Evolutionary conservation across 1,140 invertebrate genomes (phyloP), one percentile per base, ranked within the genome.

Genomic region (Apis florea): DNA sequence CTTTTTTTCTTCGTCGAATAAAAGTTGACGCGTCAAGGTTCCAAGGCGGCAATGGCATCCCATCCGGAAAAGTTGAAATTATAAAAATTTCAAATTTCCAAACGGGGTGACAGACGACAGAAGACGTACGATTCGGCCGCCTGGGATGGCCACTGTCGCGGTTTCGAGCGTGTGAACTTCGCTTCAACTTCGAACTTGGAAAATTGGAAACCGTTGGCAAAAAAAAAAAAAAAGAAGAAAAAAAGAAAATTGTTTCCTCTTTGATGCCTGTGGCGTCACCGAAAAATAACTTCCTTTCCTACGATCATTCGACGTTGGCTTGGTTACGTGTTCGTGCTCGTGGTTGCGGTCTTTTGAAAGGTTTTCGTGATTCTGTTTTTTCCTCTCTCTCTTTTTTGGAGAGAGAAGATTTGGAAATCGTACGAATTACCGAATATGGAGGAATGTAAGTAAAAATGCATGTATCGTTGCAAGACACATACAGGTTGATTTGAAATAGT

Each of bases 51-150:
- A 21, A 13, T 12, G 56, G 78, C 64, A 58, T 82, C 68, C 75
- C 81, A 75, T 69, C 72, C 69, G 80, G 82, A 87, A 89, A 91
- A 90, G 86, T 92, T 90, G 87, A 85, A 90, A 90, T 91, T 88
- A 90, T 90, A 89, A 89, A 91, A 92, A 87, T 90, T 89, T 86
- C 74, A 88, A 82, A 90, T 90, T 89, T 90, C 71, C 78, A 59
- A 82, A 74, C 86, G 70, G 85, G 86, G 76, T 84, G 85, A 86
- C 85, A 83, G 73, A 78, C 82, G 84, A 83, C 85, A 83, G 75
- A 74, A 74, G 31, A 83, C 58, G 85, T 40, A 73, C 77, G 83
- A 58, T 58, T 72, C 59, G 47, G 26, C 47, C 73, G 56, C 40
- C 15, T 66, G 79, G 79, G 61, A 75, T 75, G 19, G 59, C 47